Conservation (phyloP, 2,797 vertebrate genomes). For the Ctenosaura bakeri region DNA sequence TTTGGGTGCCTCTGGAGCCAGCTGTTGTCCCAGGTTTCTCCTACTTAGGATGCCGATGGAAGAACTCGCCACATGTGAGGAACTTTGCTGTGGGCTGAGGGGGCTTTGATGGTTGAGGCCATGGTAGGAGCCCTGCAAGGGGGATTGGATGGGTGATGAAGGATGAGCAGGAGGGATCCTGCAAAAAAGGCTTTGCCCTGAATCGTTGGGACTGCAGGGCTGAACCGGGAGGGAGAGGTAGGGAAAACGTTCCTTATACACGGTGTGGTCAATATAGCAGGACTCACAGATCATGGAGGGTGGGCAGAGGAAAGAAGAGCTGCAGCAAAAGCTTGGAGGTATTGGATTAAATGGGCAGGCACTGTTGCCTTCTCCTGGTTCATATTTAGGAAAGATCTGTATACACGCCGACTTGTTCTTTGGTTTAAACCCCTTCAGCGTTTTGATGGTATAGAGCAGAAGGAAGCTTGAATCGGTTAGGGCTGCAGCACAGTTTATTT, state of each 20-base stretch:
- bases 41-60: background rate
- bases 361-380: background rate
- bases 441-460: background rate
- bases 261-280: background rate
- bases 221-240: background rate
- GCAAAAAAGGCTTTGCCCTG: background rate
- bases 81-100: constrained; percentile 26
- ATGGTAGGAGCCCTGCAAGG: background rate
- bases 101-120: constrained; percentile 26
- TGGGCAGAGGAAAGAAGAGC: background rate
- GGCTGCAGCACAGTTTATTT: constrained; percentile 33
- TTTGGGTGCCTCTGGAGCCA: background rate
- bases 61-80: constrained; percentile 17
- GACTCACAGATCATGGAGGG: background rate
- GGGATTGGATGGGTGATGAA: constrained; percentile 27
- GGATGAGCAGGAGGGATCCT: constrained; percentile 24
- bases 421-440: background rate
- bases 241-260: background rate
- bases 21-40: background rate
- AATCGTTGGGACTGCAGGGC: constrained; percentile 4
- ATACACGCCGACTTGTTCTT: background rate
- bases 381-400: background rate
- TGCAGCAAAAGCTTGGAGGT: background rate
- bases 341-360: background rate
- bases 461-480: constrained; percentile 53